phyloP scores from a whole-genome alignment of 2,888 invertebrate genomes.

The Sturmia bella region DNA sequence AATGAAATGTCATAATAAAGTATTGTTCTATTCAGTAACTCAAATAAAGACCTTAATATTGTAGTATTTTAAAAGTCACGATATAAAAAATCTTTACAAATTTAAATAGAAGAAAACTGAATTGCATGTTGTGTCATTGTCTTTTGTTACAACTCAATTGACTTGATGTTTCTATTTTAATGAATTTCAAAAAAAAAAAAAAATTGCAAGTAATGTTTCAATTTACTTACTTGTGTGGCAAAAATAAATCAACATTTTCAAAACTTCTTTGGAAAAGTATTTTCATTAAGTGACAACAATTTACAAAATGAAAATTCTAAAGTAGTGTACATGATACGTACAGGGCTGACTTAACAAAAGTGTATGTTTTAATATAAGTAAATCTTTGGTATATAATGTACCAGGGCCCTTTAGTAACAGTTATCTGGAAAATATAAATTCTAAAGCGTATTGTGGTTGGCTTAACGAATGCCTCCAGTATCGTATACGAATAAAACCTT shows the following conservation, averaged over 20 bases:
- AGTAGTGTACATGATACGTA: too few species aligned
- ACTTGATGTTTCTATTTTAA: slow-evolving; percentile 10
- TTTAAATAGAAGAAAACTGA: slow-evolving; percentile 10
- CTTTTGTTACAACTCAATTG: slow-evolving; percentile 23
- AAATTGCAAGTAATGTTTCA: slow-evolving; percentile 22
- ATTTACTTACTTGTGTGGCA: slow-evolving; percentile 32
- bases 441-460: too few species aligned
- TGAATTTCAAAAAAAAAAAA: neutral
- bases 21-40: slow-evolving; percentile 18
- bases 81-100: slow-evolving; percentile 40
- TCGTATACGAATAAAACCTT: too few species aligned
- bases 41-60: neutral
- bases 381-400: too few species aligned
- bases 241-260: neutral
- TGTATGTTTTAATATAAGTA: too few species aligned
- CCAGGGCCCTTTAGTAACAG: too few species aligned
- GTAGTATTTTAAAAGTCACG: neutral
- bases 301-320: too few species aligned
- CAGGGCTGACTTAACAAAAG: too few species aligned
- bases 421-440: too few species aligned
- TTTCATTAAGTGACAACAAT: neutral
- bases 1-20: slow-evolving; percentile 62
- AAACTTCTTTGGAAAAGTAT: neutral
- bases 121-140: slow-evolving; percentile 44
- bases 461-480: too few species aligned